These are phyloP conservation scores for Cydia splendana DNA, from an alignment of 1,140 invertebrate genomes.

Conservation along the genomic window DNA sequence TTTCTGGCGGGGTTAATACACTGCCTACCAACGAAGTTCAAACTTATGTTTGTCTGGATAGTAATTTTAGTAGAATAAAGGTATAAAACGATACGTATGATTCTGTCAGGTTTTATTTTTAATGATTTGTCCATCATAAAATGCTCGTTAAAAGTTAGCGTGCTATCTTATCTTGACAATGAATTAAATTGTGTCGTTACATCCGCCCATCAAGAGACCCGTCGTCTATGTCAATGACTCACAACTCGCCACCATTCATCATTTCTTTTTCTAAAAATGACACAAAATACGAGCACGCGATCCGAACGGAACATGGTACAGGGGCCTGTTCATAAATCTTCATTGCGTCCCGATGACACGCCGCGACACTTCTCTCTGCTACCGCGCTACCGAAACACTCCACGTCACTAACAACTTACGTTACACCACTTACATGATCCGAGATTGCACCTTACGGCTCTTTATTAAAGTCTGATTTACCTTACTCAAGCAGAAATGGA, in stretches of 20 bases:
- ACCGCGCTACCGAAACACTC: constrained; percentile 60
- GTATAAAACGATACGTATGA: neutral
- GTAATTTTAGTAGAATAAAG: neutral
- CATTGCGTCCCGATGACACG: constrained; percentile 77
- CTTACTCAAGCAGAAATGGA: constrained; percentile 38
- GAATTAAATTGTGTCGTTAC: constrained; percentile 5
- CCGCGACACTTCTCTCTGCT: constrained; percentile 73
- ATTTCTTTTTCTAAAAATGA: constrained; percentile 49
- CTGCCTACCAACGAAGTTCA: too few species aligned
- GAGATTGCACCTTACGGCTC: constrained; percentile 38
- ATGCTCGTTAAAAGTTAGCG: neutral
- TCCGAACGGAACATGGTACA: constrained; percentile 54
- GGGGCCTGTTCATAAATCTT: constrained; percentile 75
- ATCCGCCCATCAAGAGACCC: constrained; percentile 15
- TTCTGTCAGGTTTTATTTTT: neutral
- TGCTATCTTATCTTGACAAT: neutral
- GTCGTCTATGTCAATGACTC: constrained; percentile 12
- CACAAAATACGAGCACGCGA: constrained; percentile 54
- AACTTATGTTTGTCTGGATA: too few species aligned
- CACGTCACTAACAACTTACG: constrained; percentile 49
- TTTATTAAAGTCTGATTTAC: constrained; percentile 37
- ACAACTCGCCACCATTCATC: constrained; percentile 15
- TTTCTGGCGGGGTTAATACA: too few species aligned
- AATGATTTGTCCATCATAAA: neutral
- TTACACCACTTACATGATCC: constrained; percentile 31